Conservation (phyloP, 2,888 invertebrate genomes). For the Epinotia bilunana region DNA sequence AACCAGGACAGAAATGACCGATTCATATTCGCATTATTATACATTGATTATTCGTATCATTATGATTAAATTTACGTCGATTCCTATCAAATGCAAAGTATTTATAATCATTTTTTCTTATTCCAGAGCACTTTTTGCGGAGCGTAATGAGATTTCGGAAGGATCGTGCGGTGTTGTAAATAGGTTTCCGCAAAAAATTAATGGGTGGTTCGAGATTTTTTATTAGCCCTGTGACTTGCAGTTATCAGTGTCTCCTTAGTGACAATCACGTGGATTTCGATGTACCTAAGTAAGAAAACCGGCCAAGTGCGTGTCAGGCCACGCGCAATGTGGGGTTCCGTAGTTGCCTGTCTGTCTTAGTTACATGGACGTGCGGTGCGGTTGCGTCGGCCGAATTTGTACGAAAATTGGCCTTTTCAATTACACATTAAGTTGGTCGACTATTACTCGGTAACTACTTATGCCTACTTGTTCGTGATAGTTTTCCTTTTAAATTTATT, state of each 20-base stretch:
- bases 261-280: not conserved
- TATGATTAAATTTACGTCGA: constrained; percentile 4
- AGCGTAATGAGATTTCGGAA: constrained; percentile 40
- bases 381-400: no score
- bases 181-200: constrained; percentile 39
- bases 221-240: constrained; percentile 33
- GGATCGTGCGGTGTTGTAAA: constrained; percentile 40
- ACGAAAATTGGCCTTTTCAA: no score
- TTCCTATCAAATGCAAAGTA: constrained; percentile 11
- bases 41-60: not conserved
- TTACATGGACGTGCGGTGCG: no score
- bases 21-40: constrained; percentile 25
- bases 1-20: constrained; percentile 45
- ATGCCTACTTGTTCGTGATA: no score
- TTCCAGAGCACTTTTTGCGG: constrained; percentile 28
- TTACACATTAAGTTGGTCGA: no score
- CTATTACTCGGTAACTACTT: no score
- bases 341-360: no score
- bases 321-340: no score
- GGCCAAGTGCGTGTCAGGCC: no score
- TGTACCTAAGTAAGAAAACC: no score
- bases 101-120: not conserved
- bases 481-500: no score
- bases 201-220: constrained; percentile 11
- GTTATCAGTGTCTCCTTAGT: constrained; percentile 16